phyloP scores from a whole-genome alignment of 2,113 vertebrate species.

The Mobula hypostoma region DNA sequence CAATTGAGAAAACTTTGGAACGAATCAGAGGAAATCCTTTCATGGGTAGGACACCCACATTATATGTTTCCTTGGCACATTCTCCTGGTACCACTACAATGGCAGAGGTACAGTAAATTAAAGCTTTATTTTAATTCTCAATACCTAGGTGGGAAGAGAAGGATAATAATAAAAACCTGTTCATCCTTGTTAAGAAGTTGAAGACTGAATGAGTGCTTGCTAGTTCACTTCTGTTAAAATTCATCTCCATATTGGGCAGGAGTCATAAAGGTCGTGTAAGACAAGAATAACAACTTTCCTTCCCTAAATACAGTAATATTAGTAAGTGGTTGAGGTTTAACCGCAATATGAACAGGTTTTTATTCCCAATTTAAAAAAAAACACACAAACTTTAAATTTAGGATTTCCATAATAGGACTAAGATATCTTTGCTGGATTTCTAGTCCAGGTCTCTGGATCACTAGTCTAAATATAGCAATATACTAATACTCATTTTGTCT shows the following conservation, averaged over 20 bases:
- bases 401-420: neutral
- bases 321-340: neutral
- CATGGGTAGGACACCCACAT: too few relatives aligned
- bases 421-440: neutral
- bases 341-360: neutral
- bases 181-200: neutral
- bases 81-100: neutral
- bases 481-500: neutral
- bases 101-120: neutral
- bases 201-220: neutral
- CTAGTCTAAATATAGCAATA: neutral
- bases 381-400: neutral
- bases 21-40: too few relatives aligned
- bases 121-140: neutral
- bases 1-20: neutral
- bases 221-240: neutral
- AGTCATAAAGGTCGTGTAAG: neutral
- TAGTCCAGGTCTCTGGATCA: neutral
- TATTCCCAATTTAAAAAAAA: too few relatives aligned
- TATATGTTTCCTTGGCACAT: neutral
- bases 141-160: neutral
- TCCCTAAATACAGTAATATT: neutral
- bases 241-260: neutral
- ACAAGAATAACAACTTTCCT: neutral
- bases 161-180: neutral